Evolutionary conservation across 2,888 invertebrate species (phyloP).

Genomic region (Agriopis leucophaearia): DNA sequence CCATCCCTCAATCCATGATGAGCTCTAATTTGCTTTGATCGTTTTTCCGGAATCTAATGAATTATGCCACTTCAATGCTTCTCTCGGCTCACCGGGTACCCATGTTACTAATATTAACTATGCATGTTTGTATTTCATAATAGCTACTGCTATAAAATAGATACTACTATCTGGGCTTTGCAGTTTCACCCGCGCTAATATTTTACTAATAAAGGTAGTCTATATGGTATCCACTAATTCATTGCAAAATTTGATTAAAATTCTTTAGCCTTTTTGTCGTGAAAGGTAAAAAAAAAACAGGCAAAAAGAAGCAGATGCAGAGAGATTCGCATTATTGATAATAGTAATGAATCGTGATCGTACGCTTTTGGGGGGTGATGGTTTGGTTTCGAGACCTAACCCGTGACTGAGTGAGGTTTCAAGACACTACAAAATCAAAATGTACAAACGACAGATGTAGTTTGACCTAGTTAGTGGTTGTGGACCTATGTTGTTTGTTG

Average conservation of each 20-base stretch:
- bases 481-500: too few species aligned
- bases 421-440: neutral
- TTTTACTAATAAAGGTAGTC: too few species aligned
- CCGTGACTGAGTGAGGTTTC: neutral
- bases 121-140: neutral
- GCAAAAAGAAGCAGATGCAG: too few species aligned
- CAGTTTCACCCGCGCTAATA: too few species aligned
- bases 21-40: conserved; percentile 83
- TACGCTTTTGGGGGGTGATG: too few species aligned
- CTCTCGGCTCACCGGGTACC: conserved; percentile 57
- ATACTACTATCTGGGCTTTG: too few species aligned
- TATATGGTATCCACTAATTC: too few species aligned
- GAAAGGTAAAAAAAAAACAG: too few species aligned
- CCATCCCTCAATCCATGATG: conserved; percentile 65
- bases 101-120: conserved; percentile 41
- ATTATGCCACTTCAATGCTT: conserved; percentile 78
- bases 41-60: conserved; percentile 83
- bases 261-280: too few species aligned
- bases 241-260: too few species aligned
- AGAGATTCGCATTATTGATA: too few species aligned
- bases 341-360: too few species aligned
- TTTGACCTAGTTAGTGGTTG: neutral
- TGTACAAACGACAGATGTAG: neutral
- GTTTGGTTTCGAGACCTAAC: neutral
- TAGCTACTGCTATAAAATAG: neutral